These are phyloP conservation scores for Noturus placidus DNA, from an alignment of 2,113 vertebrate genomes.

Conservation along the genomic window DNA sequence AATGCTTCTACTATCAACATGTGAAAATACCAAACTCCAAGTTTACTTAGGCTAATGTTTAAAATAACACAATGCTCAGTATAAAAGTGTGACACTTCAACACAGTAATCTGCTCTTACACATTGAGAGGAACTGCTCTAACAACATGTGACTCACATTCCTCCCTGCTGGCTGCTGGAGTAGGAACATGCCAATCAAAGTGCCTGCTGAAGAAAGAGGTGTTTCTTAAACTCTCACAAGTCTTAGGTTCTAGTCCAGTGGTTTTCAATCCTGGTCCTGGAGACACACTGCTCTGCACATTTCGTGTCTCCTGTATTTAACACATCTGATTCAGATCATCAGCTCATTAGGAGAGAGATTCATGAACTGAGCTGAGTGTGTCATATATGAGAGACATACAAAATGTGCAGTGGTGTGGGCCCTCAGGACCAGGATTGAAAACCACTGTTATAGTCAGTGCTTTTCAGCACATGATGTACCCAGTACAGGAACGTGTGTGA, in stretches of 20 bases:
- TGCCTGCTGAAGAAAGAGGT: constrained; percentile 44
- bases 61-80: not conserved
- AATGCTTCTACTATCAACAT: not conserved
- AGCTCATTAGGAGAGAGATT: no score
- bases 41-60: not conserved
- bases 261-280: no score
- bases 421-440: no score
- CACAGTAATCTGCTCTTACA: not conserved
- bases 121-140: constrained; percentile 19
- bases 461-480: constrained; percentile 42
- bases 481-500: constrained; percentile 18
- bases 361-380: no score
- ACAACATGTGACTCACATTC: constrained; percentile 45
- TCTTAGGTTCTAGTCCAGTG: constrained; percentile 8
- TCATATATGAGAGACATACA: no score
- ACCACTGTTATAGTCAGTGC: constrained; percentile 24
- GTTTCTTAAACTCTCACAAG: constrained; percentile 42
- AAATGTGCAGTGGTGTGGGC: no score
- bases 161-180: not conserved
- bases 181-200: constrained; percentile 33
- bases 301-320: no score
- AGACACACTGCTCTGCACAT: no score
- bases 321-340: no score
- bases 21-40: not conserved
- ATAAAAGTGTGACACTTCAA: not conserved